Evolutionary conservation across 2,113 vertebrate species (phyloP).

Genomic region (Agapornis roseicollis): DNA sequence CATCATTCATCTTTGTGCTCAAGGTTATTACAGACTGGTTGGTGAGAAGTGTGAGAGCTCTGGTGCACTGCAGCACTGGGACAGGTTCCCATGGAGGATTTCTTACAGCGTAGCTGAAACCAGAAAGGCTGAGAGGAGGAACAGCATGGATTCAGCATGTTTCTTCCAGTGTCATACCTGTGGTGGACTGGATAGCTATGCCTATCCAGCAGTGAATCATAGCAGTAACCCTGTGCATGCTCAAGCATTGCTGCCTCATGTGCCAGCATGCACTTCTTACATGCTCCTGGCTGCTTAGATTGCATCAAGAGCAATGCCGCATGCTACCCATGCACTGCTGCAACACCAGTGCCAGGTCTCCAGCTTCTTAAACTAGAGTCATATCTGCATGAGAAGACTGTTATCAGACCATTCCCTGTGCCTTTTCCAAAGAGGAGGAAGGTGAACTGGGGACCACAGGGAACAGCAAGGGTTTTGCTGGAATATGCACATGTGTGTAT

Average conservation of each 20-base stretch:
- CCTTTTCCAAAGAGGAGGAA: background rate
- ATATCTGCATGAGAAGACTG: background rate
- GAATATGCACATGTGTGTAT: background rate
- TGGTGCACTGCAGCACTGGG: background rate
- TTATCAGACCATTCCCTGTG: background rate
- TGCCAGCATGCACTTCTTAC: background rate
- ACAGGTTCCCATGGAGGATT: rapidly evolving
- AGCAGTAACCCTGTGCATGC: background rate
- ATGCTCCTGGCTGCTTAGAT: rapidly evolving
- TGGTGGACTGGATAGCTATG: background rate
- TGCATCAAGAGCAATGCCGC: background rate
- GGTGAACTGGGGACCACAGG: background rate
- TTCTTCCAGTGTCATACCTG: background rate
- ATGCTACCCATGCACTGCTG: background rate
- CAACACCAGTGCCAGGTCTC: background rate
- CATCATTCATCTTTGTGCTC: background rate
- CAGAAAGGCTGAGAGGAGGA: background rate
- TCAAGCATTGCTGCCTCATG: background rate
- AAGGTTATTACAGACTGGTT: background rate
- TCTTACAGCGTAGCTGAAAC: background rate
- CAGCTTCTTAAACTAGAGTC: background rate
- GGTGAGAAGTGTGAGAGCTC: background rate
- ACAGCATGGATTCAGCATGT: rapidly evolving
- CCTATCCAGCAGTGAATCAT: background rate
- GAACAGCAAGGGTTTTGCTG: background rate